Evolutionary conservation across 1,140 invertebrate genomes (phyloP).

Genomic region (Liolophura sinensis): DNA sequence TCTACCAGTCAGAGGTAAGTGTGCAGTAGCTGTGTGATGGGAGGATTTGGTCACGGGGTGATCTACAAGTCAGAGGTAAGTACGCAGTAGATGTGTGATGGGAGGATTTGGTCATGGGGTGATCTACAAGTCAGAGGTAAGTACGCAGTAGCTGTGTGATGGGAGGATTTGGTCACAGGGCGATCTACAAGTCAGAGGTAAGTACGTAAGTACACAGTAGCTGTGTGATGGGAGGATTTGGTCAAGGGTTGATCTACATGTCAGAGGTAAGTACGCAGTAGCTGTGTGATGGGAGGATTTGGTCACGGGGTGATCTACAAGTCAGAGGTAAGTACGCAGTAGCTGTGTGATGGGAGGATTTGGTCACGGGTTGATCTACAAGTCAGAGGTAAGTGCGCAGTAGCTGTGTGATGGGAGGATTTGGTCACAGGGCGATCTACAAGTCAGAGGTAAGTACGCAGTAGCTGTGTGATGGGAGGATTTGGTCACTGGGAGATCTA

Average conservation of each 20-base stretch:
- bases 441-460: conserved; percentile 77
- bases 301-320: conserved; percentile 90
- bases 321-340: conserved; percentile 70
- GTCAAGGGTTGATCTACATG: conserved; percentile 88
- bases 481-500: conserved; percentile 90
- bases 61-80: conserved; percentile 82
- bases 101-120: conserved; percentile 91
- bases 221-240: conserved; percentile 93
- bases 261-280: conserved; percentile 71
- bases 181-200: conserved; percentile 83
- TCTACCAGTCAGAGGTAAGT: conserved; percentile 81
- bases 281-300: conserved; percentile 91
- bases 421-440: conserved; percentile 88
- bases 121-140: conserved; percentile 82
- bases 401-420: no score
- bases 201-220: no score
- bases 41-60: conserved; percentile 90
- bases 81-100: no score
- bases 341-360: no score
- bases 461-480: no score
- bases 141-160: no score
- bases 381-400: conserved; percentile 73
- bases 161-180: conserved; percentile 90
- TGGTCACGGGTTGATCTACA: conserved; percentile 87
- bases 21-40: no score